Evolutionary conservation across 2,797 vertebrate species (phyloP), one percentile per base, ranked within the genome.

Genomic region (Sebastes itinus): DNA sequence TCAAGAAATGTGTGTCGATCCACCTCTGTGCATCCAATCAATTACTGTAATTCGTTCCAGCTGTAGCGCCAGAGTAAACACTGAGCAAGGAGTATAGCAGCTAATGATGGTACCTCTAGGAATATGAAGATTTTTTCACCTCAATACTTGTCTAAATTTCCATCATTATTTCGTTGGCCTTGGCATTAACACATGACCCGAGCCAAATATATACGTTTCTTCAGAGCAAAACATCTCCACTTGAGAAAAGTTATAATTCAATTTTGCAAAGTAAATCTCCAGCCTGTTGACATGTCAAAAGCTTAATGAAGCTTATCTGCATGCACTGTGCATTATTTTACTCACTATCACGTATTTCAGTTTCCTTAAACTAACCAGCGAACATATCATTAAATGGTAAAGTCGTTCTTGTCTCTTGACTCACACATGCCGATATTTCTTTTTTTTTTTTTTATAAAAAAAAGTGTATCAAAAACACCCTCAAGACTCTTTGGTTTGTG

Each of bases 11-110:
- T 9, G 11, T 46, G 74, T 82, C 52, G 20, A 67, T 85, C 78
- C 82, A 78, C 80, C 77, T 81, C 84, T 75, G 62, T 83, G 80
- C 76, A 85, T 87, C 82, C 84, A 88, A 86, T 93, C 87, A 90
- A 84, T 94, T 87, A 89, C 75, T 83, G 65, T 52, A 87, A 88
- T 88, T 82, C 5, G 32, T 85, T 81, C 59, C 80, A 84, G 85
- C 72, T 60, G 70, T 64, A 84, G 79, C 80, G 71, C 61, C n/a
- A 66, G 69, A 88, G 81, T 80, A 80, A 90, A 86, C 80, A 84
- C 7, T 66, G 72, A 88, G 76, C 52, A 69, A 76, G 61, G 58
- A 70, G 66, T 80, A 83, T 25, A 78, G 66, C 78, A 78, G 75
- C 84, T 91, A 90, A 91, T 90, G 81, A 91, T 81, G 68, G 61